These are phyloP conservation scores for Tympanoctomys barrerae DNA, from an alignment of 2,797 vertebrate genomes.

Conservation along the genomic window DNA sequence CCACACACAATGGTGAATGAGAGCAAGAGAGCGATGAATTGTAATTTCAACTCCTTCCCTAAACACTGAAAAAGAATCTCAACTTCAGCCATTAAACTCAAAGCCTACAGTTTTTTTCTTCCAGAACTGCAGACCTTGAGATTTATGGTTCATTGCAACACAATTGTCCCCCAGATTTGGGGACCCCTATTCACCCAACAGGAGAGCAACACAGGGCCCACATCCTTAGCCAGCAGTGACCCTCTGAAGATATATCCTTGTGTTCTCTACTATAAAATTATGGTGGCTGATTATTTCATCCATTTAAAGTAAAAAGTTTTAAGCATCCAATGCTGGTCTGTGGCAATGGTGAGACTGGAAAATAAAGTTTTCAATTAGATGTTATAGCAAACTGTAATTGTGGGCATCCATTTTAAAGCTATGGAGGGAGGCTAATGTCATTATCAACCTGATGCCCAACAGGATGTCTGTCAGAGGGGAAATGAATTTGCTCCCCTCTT, in stretches of 20 bases:
- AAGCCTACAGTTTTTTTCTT: conserved; percentile 61
- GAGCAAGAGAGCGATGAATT: conserved; percentile 78
- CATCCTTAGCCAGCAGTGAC: neutral
- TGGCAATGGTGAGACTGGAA: neutral
- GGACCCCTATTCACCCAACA: neutral
- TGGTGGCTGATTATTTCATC: neutral
- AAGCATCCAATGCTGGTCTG: neutral
- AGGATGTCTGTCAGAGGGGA: neutral
- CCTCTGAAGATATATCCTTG: neutral
- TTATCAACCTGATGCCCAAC: neutral
- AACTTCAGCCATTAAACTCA: conserved; percentile 66
- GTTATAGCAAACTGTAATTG: neutral
- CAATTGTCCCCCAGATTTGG: neutral
- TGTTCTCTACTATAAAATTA: accelerated
- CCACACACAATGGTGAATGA: conserved; percentile 83
- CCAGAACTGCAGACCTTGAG: neutral
- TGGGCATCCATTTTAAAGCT: neutral
- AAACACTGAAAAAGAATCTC: conserved; percentile 67
- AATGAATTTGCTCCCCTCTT: neutral
- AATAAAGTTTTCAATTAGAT: neutral
- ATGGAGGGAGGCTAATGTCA: neutral
- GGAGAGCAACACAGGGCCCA: neutral
- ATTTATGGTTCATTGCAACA: neutral
- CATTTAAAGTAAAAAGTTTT: neutral
- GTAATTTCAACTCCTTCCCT: conserved; percentile 78